Conservation (phyloP, 2,888 invertebrate species). For the Amphipyra tragopoginis region DNA sequence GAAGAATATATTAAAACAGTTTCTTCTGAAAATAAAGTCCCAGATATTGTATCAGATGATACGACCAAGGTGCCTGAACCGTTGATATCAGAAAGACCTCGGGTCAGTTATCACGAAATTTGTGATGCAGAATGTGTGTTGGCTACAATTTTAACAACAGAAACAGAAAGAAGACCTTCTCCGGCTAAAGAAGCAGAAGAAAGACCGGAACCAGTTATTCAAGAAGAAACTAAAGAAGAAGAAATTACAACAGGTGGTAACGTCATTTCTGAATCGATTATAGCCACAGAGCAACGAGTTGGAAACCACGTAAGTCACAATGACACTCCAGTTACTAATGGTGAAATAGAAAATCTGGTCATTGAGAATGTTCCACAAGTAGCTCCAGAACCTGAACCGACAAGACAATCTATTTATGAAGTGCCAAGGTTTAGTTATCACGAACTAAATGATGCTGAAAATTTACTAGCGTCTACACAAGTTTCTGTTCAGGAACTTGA, state of each 20-base stretch:
- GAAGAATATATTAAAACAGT: conserved; percentile 1
- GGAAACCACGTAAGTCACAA: conserved; percentile 15
- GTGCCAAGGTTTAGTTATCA: conserved; percentile 69
- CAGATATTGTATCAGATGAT: not conserved
- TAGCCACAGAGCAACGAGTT: conserved; percentile 3
- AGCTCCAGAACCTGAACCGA: conserved; percentile 22
- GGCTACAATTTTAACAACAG: conserved; percentile 54
- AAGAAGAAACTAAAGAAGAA: conserved; percentile 6
- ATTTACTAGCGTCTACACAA: conserved; percentile 56
- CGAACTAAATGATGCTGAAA: conserved; percentile 73
- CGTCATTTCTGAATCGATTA: not conserved
- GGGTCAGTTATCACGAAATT: conserved; percentile 63
- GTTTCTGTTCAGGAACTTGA: conserved; percentile 21
- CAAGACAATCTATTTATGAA: conserved; percentile 58
- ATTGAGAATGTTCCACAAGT: conserved; percentile 17
- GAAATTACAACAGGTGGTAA: not conserved
- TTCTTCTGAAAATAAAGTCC: not conserved
- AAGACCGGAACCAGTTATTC: not conserved
- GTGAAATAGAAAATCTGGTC: conserved; percentile 5
- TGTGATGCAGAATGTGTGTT: conserved; percentile 66
- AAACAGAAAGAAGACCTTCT: conserved; percentile 50
- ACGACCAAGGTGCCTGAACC: conserved; percentile 8
- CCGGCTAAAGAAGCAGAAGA: conserved; percentile 18
- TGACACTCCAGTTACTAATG: conserved; percentile 32
- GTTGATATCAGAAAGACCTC: conserved; percentile 40